Evolutionary conservation across 2,113 vertebrate genomes (phyloP).

Genomic region (Podilymbus podiceps): DNA sequence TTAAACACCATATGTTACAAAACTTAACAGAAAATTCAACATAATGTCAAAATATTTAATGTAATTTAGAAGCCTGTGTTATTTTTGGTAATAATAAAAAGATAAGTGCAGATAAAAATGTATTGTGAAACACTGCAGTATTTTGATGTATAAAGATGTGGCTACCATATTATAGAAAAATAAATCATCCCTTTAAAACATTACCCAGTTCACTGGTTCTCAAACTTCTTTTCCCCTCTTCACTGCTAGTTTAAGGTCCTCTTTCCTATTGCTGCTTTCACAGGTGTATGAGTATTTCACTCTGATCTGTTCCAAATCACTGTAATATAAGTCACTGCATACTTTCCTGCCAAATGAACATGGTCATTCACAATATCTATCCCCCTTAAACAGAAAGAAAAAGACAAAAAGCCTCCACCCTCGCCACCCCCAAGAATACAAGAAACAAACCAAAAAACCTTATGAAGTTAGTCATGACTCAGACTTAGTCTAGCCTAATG

Average conservation of each 20-base stretch:
- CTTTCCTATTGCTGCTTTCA: not conserved
- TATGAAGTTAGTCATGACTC: not conserved
- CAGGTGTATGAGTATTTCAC: not conserved
- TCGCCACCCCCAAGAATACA: not conserved
- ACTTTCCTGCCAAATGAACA: not conserved
- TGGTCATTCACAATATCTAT: not conserved
- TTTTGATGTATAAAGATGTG: not conserved
- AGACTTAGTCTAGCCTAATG: not conserved
- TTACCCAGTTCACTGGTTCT: not conserved
- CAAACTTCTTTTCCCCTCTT: not conserved
- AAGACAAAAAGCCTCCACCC: not conserved
- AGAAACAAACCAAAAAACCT: not conserved
- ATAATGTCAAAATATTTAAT: not conserved
- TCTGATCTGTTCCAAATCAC: not conserved
- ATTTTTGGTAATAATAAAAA: not conserved
- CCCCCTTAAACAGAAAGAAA: not conserved
- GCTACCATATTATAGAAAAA: not conserved
- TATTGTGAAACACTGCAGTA: not conserved
- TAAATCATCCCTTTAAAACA: not conserved
- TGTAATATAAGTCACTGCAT: not conserved
- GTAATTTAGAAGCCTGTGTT: not conserved
- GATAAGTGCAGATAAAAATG: not conserved
- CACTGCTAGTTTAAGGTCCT: not conserved
- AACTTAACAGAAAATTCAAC: not conserved
- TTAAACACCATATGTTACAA: accelerated